A percentile compares a stretch with the other conserved stretches of the same genome.
phyloP scores from a whole-genome alignment of 2,888 invertebrate species.

The Ischnus inquisitorius region DNA sequence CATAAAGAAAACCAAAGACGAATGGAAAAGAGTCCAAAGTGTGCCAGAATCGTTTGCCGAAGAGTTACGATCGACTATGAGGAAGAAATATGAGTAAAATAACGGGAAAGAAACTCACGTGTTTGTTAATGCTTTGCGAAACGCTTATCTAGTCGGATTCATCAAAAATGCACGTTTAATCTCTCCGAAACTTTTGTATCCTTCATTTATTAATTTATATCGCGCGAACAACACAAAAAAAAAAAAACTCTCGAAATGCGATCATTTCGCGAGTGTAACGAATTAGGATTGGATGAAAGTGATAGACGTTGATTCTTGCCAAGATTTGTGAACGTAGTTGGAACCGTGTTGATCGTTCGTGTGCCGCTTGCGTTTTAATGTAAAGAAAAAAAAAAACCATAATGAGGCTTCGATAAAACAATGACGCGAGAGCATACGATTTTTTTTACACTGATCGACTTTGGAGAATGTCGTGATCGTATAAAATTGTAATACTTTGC shows the following conservation, averaged over 20 bases:
- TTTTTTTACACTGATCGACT: background rate
- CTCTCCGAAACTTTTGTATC: slow-evolving; percentile 36
- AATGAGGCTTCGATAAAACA: slow-evolving; percentile 1
- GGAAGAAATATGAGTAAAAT: slow-evolving; percentile 14
- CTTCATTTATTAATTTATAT: slow-evolving; percentile 22
- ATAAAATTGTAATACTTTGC: background rate
- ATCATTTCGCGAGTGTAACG: background rate
- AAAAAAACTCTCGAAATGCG: background rate
- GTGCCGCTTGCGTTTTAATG: slow-evolving; percentile 39
- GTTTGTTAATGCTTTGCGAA: slow-evolving; percentile 61
- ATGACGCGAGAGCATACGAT: background rate
- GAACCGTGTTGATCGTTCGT: slow-evolving; percentile 31
- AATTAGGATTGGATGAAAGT: slow-evolving; percentile 13
- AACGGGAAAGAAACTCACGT: slow-evolving; percentile 31
- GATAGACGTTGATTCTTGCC: slow-evolving; percentile 28
- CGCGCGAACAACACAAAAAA: background rate
- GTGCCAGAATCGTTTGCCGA: slow-evolving; percentile 49
- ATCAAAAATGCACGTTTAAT: slow-evolving; percentile 32
- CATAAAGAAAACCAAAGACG: slow-evolving; percentile 6
- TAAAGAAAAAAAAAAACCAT: slow-evolving; percentile 2
- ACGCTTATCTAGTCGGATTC: slow-evolving; percentile 68
- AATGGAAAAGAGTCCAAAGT: slow-evolving; percentile 27
- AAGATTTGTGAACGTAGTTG: slow-evolving; percentile 19
- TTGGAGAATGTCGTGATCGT: slow-evolving; percentile 16
- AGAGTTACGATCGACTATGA: slow-evolving; percentile 33